Evolutionary conservation across 2,888 invertebrate species (phyloP), one percentile per base, ranked within the genome.

Genomic region (Leucophora obtusa): DNA sequence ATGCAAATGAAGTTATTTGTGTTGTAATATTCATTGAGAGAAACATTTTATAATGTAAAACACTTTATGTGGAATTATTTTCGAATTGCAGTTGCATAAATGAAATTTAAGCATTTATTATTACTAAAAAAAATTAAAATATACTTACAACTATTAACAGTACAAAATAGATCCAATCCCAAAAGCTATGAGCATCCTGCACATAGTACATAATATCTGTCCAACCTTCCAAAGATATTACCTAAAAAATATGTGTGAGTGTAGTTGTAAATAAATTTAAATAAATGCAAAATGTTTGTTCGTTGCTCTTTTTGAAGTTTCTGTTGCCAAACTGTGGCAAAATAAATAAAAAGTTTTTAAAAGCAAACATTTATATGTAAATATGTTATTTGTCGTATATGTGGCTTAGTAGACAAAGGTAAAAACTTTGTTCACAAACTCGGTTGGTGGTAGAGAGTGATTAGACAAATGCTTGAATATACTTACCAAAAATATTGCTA

Each of bases 111-210:
- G n/a, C 6, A 28, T 28, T 28, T 28, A 28, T 28, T 28, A 28
- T 28, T 28, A 28, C 28, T 28, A n/a, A 6, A 47, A 47, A 4
- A n/a, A n/a, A 1, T n/a, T 0, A 14, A 14, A 47, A 47, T 38
- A 47, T 83, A 93, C 97, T 94, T 92, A 99, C 99, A 93, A 99
- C 99, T 92, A 99, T 99, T 83, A 99, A 93, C 82, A 99, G 93
- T 79, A 99, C 99, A 92, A 99, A 99, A 92, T 99, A 99, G 85
- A 99, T 97, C 99, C 99, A 99, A 90, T 99, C 99, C 99, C 99
- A 99, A 91, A 99, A 99, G 83, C 99, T 99, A 91, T 99, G 99
- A 65, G 99, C 98, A 91, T 99, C 99, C 92, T 99, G 99, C 83
- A 99, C 97, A 92, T 98, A 99, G 91, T 99, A 99, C 99, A 99